Conservation (phyloP, 2,888 invertebrate species). For the Chaitophorus viminalis region DNA sequence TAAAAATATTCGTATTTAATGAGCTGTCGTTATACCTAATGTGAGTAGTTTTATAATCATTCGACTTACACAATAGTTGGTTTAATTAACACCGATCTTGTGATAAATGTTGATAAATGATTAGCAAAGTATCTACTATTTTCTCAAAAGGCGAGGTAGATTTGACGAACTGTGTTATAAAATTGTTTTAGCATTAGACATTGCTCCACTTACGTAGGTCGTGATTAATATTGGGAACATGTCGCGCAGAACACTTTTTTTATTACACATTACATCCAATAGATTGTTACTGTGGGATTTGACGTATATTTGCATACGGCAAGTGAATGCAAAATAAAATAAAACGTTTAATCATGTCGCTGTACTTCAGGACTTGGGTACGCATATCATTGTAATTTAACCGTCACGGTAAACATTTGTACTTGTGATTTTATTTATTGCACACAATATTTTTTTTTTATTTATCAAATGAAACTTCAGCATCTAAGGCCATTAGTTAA, state of each 20-base stretch:
- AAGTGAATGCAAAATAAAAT: background rate
- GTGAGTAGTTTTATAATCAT: too few species aligned
- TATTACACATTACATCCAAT: background rate
- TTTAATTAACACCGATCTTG: background rate
- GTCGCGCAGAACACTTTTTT: background rate
- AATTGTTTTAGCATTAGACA: background rate
- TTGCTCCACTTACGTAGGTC: background rate
- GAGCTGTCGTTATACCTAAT: too few species aligned
- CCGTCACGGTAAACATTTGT: background rate
- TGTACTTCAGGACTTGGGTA: background rate
- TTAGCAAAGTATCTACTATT: background rate
- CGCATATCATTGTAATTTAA: background rate
- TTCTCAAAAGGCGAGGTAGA: background rate
- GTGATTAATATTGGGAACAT: background rate
- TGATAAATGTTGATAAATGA: background rate
- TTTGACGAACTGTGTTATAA: background rate
- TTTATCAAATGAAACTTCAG: too few species aligned
- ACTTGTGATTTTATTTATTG: background rate
- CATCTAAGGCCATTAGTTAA: too few species aligned
- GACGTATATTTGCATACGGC: background rate
- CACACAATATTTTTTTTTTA: background rate
- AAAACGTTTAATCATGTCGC: background rate
- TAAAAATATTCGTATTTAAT: too few species aligned
- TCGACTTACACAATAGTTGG: background rate
- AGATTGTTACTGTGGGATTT: background rate